Evolutionary conservation across 2,888 invertebrate species (phyloP).

Genomic region (Microplitis manilae): DNA sequence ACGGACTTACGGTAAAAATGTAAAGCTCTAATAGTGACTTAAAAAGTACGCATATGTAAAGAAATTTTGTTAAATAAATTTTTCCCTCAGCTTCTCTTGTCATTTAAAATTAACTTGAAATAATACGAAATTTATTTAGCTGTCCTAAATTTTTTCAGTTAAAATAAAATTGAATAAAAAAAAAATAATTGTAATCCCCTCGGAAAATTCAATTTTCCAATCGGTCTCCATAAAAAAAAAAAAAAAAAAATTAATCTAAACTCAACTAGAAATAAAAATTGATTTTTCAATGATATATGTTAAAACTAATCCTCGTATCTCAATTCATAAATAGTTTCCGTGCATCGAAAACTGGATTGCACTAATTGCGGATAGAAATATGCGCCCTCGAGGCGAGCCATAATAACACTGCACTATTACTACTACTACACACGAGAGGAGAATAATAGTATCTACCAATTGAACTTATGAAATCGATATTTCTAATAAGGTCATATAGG

Average conservation of each 20-base stretch:
- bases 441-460: slow-evolving; percentile 16
- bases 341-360: slow-evolving; percentile 30
- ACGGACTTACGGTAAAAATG: no score
- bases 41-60: no score
- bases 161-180: not conserved
- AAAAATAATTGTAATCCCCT: not conserved
- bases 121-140: not conserved
- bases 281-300: not conserved
- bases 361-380: slow-evolving; percentile 29
- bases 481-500: slow-evolving; percentile 49
- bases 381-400: not conserved
- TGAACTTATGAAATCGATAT: slow-evolving; percentile 46
- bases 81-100: no score
- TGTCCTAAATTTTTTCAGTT: not conserved
- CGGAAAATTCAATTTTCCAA: not conserved
- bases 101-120: no score
- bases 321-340: not conserved
- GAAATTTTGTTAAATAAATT: no score
- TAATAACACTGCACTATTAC: not conserved
- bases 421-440: not conserved
- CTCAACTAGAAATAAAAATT: not conserved
- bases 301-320: not conserved
- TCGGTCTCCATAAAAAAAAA: not conserved
- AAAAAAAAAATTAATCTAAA: not conserved
- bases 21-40: no score